Evolutionary conservation across 2,797 vertebrate genomes (phyloP).

Genomic region (Tenualosa ilisha): DNA sequence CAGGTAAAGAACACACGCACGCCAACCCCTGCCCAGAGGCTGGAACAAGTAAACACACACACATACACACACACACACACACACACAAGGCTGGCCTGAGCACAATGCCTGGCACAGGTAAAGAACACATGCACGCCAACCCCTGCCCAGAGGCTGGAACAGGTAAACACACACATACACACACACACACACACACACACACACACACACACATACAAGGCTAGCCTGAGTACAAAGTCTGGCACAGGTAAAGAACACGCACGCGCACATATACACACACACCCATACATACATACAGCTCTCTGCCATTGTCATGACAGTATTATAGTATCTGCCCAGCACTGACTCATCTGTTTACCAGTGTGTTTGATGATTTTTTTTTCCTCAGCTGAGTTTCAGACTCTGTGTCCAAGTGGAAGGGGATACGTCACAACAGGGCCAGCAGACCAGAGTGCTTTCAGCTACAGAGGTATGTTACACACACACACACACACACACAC

Average conservation of each 20-base stretch:
- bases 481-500: slow-evolving; percentile 28
- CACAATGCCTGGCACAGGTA: too few species aligned
- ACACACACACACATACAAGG: not conserved
- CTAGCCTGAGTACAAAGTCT: too few species aligned
- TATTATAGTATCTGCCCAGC: too few species aligned
- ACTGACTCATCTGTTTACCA: too few species aligned
- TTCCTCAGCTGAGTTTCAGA: slow-evolving; percentile 76
- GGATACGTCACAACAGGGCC: slow-evolving; percentile 71
- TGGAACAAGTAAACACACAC: slow-evolving; percentile 70
- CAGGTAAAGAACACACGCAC: not conserved
- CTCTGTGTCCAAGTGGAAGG: slow-evolving; percentile 81
- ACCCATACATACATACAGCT: not conserved
- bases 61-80: not conserved
- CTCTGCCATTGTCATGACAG: too few species aligned
- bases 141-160: not conserved
- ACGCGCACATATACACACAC: not conserved
- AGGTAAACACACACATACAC: not conserved
- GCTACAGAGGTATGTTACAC: slow-evolving; percentile 67
- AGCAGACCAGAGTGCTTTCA: slow-evolving; percentile 57
- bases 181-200: not conserved
- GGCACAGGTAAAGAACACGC: not conserved
- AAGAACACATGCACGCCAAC: not conserved
- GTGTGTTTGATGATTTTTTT: not conserved
- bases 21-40: slow-evolving; percentile 74
- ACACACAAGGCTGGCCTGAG: not conserved